Evolutionary conservation across 2,888 invertebrate genomes (phyloP).

Genomic region (Pachliopta kotzebuea): DNA sequence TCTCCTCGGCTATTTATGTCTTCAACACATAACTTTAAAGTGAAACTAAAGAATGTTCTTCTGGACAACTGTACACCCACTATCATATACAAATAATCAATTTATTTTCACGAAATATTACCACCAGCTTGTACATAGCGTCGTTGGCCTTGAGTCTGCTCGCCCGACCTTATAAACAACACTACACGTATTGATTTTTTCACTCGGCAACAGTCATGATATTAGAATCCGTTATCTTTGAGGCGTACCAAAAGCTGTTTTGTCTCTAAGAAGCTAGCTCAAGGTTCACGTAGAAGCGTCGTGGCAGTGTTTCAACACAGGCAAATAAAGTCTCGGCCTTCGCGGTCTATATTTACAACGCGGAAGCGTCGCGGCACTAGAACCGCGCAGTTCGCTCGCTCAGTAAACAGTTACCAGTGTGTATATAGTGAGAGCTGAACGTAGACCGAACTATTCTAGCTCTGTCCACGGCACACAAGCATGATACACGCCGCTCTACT

Average conservation of each 20-base stretch:
- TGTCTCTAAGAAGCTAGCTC: constrained; percentile 42
- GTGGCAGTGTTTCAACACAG: constrained; percentile 43
- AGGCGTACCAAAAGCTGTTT: constrained; percentile 23
- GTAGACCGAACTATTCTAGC: constrained; percentile 36
- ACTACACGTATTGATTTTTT: constrained; percentile 18
- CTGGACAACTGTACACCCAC: background rate
- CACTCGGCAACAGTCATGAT: constrained; percentile 18
- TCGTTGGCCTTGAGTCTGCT: constrained; percentile 15
- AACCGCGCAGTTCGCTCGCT: constrained; percentile 60
- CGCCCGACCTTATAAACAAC: constrained; percentile 24
- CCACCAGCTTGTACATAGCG: constrained; percentile 23
- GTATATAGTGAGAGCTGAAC: constrained; percentile 49
- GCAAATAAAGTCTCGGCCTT: constrained; percentile 69
- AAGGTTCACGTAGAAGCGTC: constrained; percentile 55
- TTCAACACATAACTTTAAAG: background rate
- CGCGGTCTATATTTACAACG: constrained; percentile 74
- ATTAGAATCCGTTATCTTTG: constrained; percentile 34
- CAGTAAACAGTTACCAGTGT: constrained; percentile 64
- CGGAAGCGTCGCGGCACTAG: constrained; percentile 71
- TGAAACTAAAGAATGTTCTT: background rate
- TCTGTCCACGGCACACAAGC: constrained; percentile 40
- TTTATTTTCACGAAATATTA: constrained; percentile 17
- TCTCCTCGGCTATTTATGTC: too few relatives aligned
- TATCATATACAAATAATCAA: background rate
- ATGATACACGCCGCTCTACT: constrained; percentile 37